Evolutionary conservation across 1,140 invertebrate species (phyloP).

Genomic region (Temnothorax longispinosus): DNA sequence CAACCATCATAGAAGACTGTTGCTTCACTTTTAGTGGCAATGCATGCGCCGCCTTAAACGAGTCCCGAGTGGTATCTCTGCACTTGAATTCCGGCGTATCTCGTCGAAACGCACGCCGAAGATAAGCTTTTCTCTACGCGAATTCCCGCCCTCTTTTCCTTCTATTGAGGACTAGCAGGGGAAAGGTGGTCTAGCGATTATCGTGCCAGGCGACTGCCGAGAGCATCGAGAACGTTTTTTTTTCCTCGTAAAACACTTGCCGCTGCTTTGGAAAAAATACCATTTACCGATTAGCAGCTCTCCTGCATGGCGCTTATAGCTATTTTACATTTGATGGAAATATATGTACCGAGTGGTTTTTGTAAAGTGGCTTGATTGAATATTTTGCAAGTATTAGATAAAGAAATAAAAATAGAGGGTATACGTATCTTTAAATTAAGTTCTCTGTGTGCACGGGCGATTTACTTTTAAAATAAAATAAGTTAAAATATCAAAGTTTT

Average conservation of each 20-base stretch:
- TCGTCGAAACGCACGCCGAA: slow-evolving; percentile 52
- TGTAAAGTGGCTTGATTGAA: slow-evolving; percentile 18
- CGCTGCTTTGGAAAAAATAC: slow-evolving; percentile 17
- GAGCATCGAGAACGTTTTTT: neutral
- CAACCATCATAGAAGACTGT: slow-evolving; percentile 33
- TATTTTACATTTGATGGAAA: slow-evolving; percentile 58
- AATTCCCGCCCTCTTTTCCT: slow-evolving; percentile 18
- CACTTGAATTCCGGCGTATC: slow-evolving; percentile 51
- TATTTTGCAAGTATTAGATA: neutral
- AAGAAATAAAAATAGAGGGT: neutral
- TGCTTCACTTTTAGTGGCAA: slow-evolving; percentile 55
- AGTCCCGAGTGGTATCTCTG: slow-evolving; percentile 46
- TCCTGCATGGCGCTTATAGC: slow-evolving; percentile 75
- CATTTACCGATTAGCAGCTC: slow-evolving; percentile 50
- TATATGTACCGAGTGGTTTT: slow-evolving; percentile 37
- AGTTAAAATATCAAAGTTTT: neutral
- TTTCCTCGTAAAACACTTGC: neutral
- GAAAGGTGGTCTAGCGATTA: neutral
- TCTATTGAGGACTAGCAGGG: neutral
- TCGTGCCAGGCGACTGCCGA: neutral
- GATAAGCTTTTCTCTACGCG: slow-evolving; percentile 24
- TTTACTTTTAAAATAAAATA: neutral
- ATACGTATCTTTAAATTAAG: neutral
- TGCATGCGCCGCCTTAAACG: slow-evolving; percentile 44
- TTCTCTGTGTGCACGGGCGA: neutral